phyloP scores from a whole-genome alignment of 2,797 vertebrate genomes.

The Intellagama lesueurii region DNA sequence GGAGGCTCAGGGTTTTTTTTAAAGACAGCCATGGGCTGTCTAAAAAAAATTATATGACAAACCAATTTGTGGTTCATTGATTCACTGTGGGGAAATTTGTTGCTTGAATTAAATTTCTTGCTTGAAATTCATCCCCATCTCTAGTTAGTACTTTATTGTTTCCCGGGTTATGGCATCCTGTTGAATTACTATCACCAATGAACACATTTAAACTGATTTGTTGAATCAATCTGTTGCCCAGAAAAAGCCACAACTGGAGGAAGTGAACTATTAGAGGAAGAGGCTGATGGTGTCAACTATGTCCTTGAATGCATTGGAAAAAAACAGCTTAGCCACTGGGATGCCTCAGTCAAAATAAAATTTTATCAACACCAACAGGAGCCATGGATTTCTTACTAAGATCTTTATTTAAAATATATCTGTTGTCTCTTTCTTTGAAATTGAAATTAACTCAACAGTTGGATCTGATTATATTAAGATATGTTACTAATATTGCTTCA shows the following conservation, averaged over 20 bases:
- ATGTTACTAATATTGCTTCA: background rate
- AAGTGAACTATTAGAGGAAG: conserved; percentile 13
- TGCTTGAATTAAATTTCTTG: too few relatives aligned
- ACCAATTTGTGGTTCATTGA: too few relatives aligned
- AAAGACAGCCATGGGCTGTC: too few relatives aligned
- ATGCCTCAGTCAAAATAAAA: background rate
- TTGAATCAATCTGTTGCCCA: conserved; percentile 2
- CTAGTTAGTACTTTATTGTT: background rate
- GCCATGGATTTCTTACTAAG: background rate
- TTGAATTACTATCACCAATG: background rate
- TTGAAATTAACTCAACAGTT: background rate
- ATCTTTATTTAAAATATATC: background rate
- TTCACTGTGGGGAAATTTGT: too few relatives aligned
- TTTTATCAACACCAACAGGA: background rate
- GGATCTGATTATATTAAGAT: background rate
- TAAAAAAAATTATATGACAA: too few relatives aligned
- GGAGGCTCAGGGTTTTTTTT: too few relatives aligned
- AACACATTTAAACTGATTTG: background rate
- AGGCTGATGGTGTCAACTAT: background rate
- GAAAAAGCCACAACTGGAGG: background rate
- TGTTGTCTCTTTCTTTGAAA: background rate
- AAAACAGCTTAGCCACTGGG: background rate
- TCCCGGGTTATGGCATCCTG: background rate
- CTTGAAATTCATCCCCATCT: too few relatives aligned
- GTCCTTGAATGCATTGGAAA: background rate